Evolutionary conservation across 1,140 invertebrate genomes (phyloP).

Genomic region (Patella vulgata): DNA sequence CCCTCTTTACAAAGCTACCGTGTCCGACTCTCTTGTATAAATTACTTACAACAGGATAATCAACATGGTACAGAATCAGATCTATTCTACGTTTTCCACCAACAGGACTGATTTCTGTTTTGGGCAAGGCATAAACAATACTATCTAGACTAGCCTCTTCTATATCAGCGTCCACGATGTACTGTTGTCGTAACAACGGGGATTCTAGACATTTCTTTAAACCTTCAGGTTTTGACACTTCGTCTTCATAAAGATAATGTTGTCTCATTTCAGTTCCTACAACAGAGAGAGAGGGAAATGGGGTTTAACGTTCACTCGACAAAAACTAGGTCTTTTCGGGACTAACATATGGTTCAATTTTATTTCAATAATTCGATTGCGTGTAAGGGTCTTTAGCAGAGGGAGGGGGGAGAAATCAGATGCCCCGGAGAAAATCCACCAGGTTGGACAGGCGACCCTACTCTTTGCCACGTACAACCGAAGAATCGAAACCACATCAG

Average conservation of each 20-base stretch:
- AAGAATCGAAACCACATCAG: too few relatives aligned
- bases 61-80: constrained; percentile 33
- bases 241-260: constrained; percentile 24
- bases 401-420: too few relatives aligned
- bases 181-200: constrained; percentile 35
- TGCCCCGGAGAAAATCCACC: too few relatives aligned
- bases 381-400: too few relatives aligned
- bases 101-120: constrained; percentile 24
- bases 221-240: constrained; percentile 29
- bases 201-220: constrained; percentile 30
- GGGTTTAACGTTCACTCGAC: too few relatives aligned
- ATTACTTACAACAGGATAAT: constrained; percentile 29
- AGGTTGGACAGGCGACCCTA: too few relatives aligned
- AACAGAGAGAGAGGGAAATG: constrained; percentile 6
- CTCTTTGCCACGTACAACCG: too few relatives aligned
- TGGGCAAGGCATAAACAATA: constrained; percentile 20
- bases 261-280: constrained; percentile 39
- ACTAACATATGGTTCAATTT: too few relatives aligned
- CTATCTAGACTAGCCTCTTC: constrained; percentile 25
- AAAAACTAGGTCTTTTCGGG: too few relatives aligned
- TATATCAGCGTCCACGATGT: constrained; percentile 39
- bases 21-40: neutral
- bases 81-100: constrained; percentile 43
- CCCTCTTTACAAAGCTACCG: too few relatives aligned
- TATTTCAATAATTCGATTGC: too few relatives aligned